Conservation (phyloP, 1,140 invertebrate species). For the Zaprionus davidi region DNA sequence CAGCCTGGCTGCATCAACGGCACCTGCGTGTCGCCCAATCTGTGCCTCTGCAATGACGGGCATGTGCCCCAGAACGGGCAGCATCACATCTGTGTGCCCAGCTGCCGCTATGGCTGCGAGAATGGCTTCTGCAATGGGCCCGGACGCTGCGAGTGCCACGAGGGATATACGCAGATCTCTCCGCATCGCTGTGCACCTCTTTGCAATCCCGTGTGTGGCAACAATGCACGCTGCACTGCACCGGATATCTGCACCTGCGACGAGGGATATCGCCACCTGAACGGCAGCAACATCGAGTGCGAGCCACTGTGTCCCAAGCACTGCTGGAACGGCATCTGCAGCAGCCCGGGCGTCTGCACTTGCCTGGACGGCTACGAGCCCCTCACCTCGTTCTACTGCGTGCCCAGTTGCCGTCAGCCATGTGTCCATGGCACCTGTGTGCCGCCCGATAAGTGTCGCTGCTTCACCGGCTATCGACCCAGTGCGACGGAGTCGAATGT, state of each 20-base stretch:
- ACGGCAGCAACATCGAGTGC: slow-evolving; percentile 70
- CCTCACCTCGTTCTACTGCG: slow-evolving; percentile 76
- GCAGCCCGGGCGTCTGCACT: slow-evolving; percentile 85
- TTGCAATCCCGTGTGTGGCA: slow-evolving; percentile 85
- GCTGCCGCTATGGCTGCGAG: slow-evolving; percentile 69
- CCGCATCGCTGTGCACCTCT: slow-evolving; percentile 85
- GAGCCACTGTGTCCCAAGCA: slow-evolving; percentile 68
- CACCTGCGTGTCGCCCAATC: slow-evolving; percentile 84
- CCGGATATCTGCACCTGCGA: slow-evolving; percentile 87
- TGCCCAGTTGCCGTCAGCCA: slow-evolving; percentile 80
- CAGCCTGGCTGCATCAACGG: slow-evolving; percentile 63
- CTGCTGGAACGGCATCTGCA: slow-evolving; percentile 85
- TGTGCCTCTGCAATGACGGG: slow-evolving; percentile 83
- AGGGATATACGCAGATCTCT: slow-evolving; percentile 59
- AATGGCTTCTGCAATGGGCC: slow-evolving; percentile 76
- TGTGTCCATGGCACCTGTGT: slow-evolving; percentile 81
- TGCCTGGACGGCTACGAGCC: slow-evolving; percentile 87
- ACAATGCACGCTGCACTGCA: slow-evolving; percentile 86
- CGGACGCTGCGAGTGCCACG: slow-evolving; percentile 70
- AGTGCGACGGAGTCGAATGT: slow-evolving; percentile 71
- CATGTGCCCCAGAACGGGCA: slow-evolving; percentile 59
- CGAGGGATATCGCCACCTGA: slow-evolving; percentile 85
- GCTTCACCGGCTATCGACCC: slow-evolving; percentile 69
- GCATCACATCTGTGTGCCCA: slow-evolving; percentile 64
- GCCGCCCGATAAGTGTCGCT: slow-evolving; percentile 71